Conservation (phyloP, 2,888 invertebrate genomes). For the Noctuana brunneofusca region DNA sequence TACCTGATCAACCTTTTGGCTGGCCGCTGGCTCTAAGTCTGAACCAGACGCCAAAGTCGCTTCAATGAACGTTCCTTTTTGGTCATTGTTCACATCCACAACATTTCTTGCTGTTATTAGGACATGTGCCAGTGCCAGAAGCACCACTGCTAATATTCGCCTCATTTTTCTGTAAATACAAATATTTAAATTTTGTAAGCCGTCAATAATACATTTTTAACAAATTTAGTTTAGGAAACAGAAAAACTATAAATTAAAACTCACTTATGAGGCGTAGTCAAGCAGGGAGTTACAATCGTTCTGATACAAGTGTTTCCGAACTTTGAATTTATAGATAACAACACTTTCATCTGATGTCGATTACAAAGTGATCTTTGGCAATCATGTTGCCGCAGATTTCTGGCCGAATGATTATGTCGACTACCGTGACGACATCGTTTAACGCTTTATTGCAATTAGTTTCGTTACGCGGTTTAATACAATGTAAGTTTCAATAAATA, state of each 20-base stretch:
- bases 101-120: constrained; percentile 62
- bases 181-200: background rate
- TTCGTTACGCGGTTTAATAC: constrained; percentile 53
- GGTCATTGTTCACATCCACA: constrained; percentile 50
- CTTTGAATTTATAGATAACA: constrained; percentile 78
- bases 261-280: constrained; percentile 56
- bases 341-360: constrained; percentile 72
- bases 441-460: constrained; percentile 70
- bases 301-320: constrained; percentile 69
- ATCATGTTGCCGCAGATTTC: constrained; percentile 75
- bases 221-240: background rate
- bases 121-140: constrained; percentile 58
- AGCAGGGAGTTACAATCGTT: constrained; percentile 56
- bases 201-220: too few relatives aligned
- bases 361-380: constrained; percentile 77
- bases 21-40: constrained; percentile 19
- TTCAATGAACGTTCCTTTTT: constrained; percentile 35
- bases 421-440: constrained; percentile 69
- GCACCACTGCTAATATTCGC: constrained; percentile 57
- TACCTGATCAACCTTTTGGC: constrained; percentile 59
- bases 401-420: constrained; percentile 72
- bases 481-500: background rate
- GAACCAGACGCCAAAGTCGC: background rate
- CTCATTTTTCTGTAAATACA: constrained; percentile 57
- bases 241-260: constrained; percentile 37